Evolutionary conservation across 2,797 vertebrate genomes (phyloP).

Genomic region (Anabacerthia variegaticeps): DNA sequence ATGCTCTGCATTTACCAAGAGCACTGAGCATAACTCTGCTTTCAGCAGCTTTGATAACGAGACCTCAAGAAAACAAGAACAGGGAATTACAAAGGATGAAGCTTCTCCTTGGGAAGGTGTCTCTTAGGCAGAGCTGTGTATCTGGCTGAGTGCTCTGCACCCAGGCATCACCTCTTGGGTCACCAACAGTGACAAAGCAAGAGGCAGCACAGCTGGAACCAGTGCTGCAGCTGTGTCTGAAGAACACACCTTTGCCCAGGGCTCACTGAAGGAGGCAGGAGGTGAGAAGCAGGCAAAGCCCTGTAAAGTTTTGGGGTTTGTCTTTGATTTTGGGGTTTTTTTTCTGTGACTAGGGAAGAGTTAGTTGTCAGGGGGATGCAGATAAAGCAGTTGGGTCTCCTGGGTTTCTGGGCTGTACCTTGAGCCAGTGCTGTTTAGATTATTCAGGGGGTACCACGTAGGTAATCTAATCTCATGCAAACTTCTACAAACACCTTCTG

Average conservation of each 20-base stretch:
- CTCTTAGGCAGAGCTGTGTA: neutral
- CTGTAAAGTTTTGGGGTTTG: neutral
- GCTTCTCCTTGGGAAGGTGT: neutral
- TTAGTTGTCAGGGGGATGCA: fast-evolving
- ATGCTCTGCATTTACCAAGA: neutral
- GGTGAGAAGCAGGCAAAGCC: neutral
- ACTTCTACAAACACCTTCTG: neutral
- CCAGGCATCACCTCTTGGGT: neutral
- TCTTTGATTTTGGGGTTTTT: neutral
- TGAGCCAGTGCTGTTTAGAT: neutral
- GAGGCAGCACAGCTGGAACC: neutral
- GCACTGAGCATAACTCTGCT: neutral
- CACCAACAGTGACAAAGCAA: neutral
- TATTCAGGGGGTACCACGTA: fast-evolving
- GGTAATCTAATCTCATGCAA: neutral
- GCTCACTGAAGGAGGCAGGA: neutral
- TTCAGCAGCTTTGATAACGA: neutral
- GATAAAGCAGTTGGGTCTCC: neutral
- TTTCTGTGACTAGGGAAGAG: neutral
- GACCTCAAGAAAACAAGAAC: neutral
- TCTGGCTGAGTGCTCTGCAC: neutral
- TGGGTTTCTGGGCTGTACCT: neutral
- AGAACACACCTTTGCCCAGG: neutral
- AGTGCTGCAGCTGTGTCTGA: neutral
- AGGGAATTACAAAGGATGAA: neutral